These are phyloP conservation scores for Hippoglossus stenolepis DNA, from an alignment of 2,113 vertebrate genomes.

Conservation along the genomic window DNA sequence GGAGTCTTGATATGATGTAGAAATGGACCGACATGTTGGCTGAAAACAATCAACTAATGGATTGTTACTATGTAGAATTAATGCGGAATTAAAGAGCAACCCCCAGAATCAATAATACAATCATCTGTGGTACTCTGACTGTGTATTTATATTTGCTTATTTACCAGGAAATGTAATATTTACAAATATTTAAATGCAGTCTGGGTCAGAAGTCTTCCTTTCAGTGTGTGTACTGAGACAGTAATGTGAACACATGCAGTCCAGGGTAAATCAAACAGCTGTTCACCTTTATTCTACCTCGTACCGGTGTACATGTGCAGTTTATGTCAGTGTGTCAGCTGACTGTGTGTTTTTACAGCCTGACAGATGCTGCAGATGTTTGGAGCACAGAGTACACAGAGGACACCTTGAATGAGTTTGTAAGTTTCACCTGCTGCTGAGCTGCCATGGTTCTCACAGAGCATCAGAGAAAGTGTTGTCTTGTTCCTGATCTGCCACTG, in stretches of 20 bases:
- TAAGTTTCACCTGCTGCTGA: conserved; percentile 45
- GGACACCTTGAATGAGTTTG: conserved; percentile 59
- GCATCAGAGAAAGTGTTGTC: too few relatives aligned
- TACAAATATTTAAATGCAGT: neutral
- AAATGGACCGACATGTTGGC: too few relatives aligned
- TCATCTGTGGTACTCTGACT: neutral
- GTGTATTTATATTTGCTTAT: neutral
- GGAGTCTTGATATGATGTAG: too few relatives aligned
- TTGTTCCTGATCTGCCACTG: neutral
- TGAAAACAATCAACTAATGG: too few relatives aligned
- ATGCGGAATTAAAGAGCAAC: neutral
- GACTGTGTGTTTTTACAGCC: conserved; percentile 43
- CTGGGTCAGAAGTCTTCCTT: too few relatives aligned
- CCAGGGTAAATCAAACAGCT: too few relatives aligned
- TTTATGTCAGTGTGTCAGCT: neutral
- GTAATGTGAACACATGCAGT: neutral
- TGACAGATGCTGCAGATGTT: conserved; percentile 72
- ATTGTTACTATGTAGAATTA: too few relatives aligned
- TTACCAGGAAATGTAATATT: neutral
- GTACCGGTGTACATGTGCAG: neutral
- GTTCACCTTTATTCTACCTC: neutral
- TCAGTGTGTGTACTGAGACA: neutral
- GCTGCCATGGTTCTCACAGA: neutral
- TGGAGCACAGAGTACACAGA: conserved; percentile 66
- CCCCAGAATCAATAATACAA: neutral